Evolutionary conservation across 2,113 vertebrate species (phyloP), one percentile per base, ranked within the genome.

Genomic region (Diphyllodes magnificus): DNA sequence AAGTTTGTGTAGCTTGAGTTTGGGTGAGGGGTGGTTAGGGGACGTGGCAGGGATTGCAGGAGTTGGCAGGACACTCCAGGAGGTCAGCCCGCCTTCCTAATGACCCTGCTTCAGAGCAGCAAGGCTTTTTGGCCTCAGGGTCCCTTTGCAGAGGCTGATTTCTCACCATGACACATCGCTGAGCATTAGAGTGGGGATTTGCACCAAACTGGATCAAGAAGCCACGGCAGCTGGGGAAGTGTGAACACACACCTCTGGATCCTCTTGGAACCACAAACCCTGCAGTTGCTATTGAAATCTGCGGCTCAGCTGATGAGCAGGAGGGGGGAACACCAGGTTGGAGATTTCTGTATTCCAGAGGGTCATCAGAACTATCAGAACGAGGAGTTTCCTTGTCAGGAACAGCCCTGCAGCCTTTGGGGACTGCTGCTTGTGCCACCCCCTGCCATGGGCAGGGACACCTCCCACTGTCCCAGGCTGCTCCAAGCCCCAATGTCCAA

Each of bases 241-340:
- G 47, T 19, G 56, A 88, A 45, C 50, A 60, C 21, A 60, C 50
- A 28, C 42, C 53, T 75, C 71, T 66, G 47, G 35, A 30, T 81
- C 18, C 21, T 24, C 16, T 12, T 81, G 63, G 51, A 70, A 42
- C 7, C 54, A 57, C 72, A 45, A 17, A 10, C n/a, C 35, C 51
- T 73, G 57, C 49, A 31, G 21, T 3, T 78, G 54, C 39, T 50
- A 15, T 13, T 45, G 49, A 81, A 83, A 89, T 15, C 42, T 13
- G 15, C 3, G 13, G 51, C 49, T 90, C 69, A 33, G n/a, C 23
- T 49, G 63, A 71, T 1, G 4, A 40, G 68, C 18, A 10, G 33
- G 37, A 68, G 23, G 5, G 8, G 44, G 3, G 3, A 57, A 57
- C 13, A 30, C 2, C 15, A 45, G 10, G 20, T 0, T 10, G 9